phyloP scores from a whole-genome alignment of 2,113 vertebrate genomes.

The Nettapus auritus region DNA sequence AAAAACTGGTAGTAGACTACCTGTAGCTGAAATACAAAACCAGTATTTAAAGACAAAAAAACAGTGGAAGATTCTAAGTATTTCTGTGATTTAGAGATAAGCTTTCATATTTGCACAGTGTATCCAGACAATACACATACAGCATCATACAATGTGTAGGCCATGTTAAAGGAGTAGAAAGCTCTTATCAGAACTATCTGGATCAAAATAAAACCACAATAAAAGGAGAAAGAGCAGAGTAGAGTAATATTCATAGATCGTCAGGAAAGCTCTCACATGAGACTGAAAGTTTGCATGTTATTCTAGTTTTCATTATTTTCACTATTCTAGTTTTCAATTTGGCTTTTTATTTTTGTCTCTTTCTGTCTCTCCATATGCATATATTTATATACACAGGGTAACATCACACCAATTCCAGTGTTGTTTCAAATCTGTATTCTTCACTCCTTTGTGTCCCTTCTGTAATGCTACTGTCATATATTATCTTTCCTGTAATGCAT shows the following conservation, averaged over 20 bases:
- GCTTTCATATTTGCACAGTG: background rate
- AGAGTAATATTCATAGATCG: background rate
- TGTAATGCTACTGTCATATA: background rate
- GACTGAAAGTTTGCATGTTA: background rate
- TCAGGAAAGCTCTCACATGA: background rate
- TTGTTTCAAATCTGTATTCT: background rate
- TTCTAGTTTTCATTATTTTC: background rate
- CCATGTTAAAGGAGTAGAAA: background rate
- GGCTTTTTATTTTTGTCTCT: background rate
- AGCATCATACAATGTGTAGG: background rate
- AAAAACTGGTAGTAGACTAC: background rate
- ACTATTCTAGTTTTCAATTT: no score
- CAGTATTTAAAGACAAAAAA: background rate
- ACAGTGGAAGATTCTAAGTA: background rate
- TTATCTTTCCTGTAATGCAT: background rate
- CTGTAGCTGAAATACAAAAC: background rate
- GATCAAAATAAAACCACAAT: background rate
- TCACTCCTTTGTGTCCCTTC: background rate
- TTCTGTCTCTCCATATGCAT: background rate
- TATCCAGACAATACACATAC: background rate
- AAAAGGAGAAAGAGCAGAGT: background rate
- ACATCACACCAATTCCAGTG: background rate
- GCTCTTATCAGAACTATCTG: background rate
- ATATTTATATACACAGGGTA: background rate
- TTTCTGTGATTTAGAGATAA: background rate